Base-by-base conservation (phyloP, 1,140 invertebrate genomes). In the Tetragnatha versicolor region DNA sequence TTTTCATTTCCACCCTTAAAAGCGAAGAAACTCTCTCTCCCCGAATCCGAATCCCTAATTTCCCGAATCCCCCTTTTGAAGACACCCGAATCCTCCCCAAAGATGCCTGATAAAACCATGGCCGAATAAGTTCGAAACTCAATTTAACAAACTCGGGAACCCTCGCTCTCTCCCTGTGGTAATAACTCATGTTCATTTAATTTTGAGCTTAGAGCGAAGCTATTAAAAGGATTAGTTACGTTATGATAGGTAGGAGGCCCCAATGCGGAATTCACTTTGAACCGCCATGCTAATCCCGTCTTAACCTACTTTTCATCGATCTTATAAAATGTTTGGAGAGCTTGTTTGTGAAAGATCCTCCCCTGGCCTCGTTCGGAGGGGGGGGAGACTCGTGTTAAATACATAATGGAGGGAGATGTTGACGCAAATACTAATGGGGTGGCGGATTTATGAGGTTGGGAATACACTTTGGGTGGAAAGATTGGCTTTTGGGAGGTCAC, bases 141-240 rank as follows among this genome's bases (percentile, higher is more conserved):
- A 63, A 75, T 75, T 61, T 63, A 20, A n/a, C 14, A 25, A 75
- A 63, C 31, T 63, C 72, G 72, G 45, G 39, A 75, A 63, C 17
- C 42, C 49, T 63, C 31, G n/a, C 12, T 9, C 42, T 3, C 12
- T n/a, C 27, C n/a, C n/a, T 20, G 45, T 20, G 37, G 72, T 63
- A 75, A 75, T 75, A 75, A 75, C 72, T 75, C 72, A 75, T 63
- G 72, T 75, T 47, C 72, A 75, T 75, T 75, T 75, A 75, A 75
- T 75, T 75, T 75, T 75, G 25, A 75, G 72, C 72, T 75, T 75
- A 75, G 58, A 42, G 42, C 42, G 39, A 63, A 49, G 31, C 72
- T 60, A 75, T 75, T 75, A 75, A 63, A 45, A 61, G 72, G 72
- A 75, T 75, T 75, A 75, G 39, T 22, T 37, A 63, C 55, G 39